phyloP scores from a whole-genome alignment of 2,797 vertebrate genomes.

The Eutrigla gurnardus region DNA sequence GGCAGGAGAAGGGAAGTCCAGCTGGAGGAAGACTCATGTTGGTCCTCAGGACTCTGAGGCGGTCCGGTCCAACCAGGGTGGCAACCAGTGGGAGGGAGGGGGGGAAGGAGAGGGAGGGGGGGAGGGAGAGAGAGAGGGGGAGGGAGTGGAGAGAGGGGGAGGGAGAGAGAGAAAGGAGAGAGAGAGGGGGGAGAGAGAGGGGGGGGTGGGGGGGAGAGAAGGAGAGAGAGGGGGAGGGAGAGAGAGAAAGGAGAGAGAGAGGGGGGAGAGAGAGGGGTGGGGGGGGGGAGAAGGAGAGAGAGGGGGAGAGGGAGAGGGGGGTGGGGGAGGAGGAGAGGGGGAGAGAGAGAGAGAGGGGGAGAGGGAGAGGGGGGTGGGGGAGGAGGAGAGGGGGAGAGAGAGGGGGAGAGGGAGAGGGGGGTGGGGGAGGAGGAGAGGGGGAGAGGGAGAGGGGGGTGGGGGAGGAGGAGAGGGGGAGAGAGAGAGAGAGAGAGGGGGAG shows the following conservation, averaged over 20 bases:
- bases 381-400: slow-evolving; percentile 39
- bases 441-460: too few species aligned
- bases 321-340: too few species aligned
- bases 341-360: slow-evolving; percentile 30
- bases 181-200: slow-evolving; percentile 33
- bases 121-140: too few species aligned
- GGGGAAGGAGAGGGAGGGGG: not conserved
- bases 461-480: not conserved
- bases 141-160: not conserved
- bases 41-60: slow-evolving; percentile 76
- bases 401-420: slow-evolving; percentile 33
- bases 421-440: not conserved
- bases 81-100: slow-evolving; percentile 51
- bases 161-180: slow-evolving; percentile 38
- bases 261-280: slow-evolving; percentile 39
- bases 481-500: slow-evolving; percentile 29
- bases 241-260: slow-evolving; percentile 32
- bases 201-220: slow-evolving; percentile 16
- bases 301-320: not conserved
- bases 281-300: slow-evolving; percentile 36
- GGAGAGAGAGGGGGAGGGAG: slow-evolving; percentile 41
- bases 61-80: slow-evolving; percentile 77
- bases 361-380: slow-evolving; percentile 28
- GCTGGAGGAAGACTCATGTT: slow-evolving; percentile 74
- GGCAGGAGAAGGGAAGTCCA: slow-evolving; percentile 75